Evolutionary conservation across 2,888 invertebrate species (phyloP).

Genomic region (Caenorhabditis sp.): DNA sequence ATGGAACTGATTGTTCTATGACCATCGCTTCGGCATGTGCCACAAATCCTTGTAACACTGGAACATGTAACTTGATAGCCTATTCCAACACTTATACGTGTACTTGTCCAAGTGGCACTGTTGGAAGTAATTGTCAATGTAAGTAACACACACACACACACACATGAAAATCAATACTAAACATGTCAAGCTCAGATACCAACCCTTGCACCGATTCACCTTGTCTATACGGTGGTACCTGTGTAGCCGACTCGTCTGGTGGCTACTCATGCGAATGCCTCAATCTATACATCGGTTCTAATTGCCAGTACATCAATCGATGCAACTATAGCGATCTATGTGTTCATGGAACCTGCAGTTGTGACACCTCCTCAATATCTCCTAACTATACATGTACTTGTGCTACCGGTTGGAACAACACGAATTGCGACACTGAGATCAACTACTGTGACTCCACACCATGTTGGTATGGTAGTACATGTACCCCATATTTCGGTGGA

Average conservation of each 20-base stretch:
- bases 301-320: constrained; percentile 33
- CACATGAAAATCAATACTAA: too few relatives aligned
- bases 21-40: constrained; percentile 12
- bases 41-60: constrained; percentile 25
- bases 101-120: constrained; percentile 5
- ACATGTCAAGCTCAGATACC: too few relatives aligned
- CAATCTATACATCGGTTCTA: constrained; percentile 18
- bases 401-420: constrained; percentile 39
- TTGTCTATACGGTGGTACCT: constrained; percentile 33
- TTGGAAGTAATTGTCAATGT: constrained; percentile 16
- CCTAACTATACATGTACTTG: constrained; percentile 36
- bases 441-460: constrained; percentile 35
- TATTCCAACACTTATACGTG: constrained; percentile 17
- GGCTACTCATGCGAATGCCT: constrained; percentile 35
- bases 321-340: constrained; percentile 45
- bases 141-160: not conserved
- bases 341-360: constrained; percentile 35
- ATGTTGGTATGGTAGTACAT: constrained; percentile 39
- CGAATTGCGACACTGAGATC: constrained; percentile 42
- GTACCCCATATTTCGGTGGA: constrained; percentile 27
- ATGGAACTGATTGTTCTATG: constrained; percentile 19
- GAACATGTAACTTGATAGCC: constrained; percentile 15
- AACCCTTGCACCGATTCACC: too few relatives aligned
- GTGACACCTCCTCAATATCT: constrained; percentile 11
- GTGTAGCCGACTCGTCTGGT: constrained; percentile 23